A percentile compares a stretch with the other conserved stretches of the same genome.
phyloP scores from a whole-genome alignment of 2,113 vertebrate species.

The Bucco capensis region DNA sequence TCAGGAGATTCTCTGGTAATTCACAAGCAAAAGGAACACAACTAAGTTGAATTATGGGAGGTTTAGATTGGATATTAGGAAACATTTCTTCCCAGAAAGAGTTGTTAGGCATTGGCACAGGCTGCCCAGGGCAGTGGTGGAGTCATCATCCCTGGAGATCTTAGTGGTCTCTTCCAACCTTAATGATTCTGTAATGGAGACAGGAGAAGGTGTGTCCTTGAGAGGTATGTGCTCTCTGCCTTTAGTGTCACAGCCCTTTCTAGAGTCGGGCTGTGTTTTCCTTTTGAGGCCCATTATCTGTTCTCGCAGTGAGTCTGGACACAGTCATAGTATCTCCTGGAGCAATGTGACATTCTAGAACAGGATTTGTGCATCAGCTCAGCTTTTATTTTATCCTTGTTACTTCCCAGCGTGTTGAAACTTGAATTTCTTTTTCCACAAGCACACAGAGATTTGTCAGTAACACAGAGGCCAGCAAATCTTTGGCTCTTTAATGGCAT shows the following conservation, averaged over 20 bases:
- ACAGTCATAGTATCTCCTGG: neutral
- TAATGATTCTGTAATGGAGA: neutral
- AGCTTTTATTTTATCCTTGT: neutral
- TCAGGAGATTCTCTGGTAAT: neutral
- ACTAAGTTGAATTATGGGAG: neutral
- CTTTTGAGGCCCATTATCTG: neutral
- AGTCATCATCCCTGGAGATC: no score
- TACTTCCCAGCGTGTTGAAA: neutral
- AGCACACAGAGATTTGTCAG: neutral
- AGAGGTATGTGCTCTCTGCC: neutral
- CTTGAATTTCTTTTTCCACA: neutral
- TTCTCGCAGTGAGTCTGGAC: no score
- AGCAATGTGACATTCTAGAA: neutral
- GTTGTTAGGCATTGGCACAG: no score
- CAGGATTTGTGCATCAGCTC: neutral
- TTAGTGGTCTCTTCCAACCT: no score
- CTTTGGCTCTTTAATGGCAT: neutral
- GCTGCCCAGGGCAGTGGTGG: no score
- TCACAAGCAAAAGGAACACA: neutral
- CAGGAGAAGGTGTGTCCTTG: rapidly evolving
- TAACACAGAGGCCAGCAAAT: neutral
- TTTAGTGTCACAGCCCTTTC: neutral
- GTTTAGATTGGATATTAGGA: no score
- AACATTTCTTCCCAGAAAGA: no score
- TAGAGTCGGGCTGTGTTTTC: rapidly evolving